Evolutionary conservation across 2,113 vertebrate species (phyloP).

Genomic region (Girardinichthys multiradiatus): DNA sequence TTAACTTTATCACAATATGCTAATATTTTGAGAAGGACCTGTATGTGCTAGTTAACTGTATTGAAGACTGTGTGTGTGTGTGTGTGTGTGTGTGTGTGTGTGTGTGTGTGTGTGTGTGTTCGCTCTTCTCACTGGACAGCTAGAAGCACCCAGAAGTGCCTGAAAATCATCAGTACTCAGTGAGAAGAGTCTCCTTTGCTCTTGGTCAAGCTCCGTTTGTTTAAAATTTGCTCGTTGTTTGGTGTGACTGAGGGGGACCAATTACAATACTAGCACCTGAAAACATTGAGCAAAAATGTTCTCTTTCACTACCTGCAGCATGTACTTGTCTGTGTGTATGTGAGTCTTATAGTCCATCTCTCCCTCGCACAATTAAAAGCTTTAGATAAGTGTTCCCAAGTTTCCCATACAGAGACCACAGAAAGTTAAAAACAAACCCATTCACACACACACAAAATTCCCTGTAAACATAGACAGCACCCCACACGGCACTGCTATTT

Average conservation of each 20-base stretch:
- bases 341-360: background rate
- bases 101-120: slow-evolving; percentile 35
- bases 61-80: slow-evolving; percentile 46
- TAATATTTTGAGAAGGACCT: too few species aligned
- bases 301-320: background rate
- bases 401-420: slow-evolving; percentile 16
- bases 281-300: background rate
- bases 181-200: slow-evolving; percentile 13
- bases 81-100: too few species aligned
- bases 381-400: background rate
- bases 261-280: slow-evolving; percentile 33
- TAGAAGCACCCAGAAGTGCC: slow-evolving; percentile 58
- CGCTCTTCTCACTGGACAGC: slow-evolving; percentile 45
- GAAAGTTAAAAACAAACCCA: background rate
- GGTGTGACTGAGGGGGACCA: slow-evolving; percentile 33
- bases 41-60: slow-evolving; percentile 40
- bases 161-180: slow-evolving; percentile 56
- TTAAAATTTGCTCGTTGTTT: slow-evolving; percentile 21
- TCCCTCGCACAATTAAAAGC: background rate
- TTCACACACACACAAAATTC: background rate
- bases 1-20: too few species aligned
- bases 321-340: background rate
- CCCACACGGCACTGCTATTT: background rate
- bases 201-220: slow-evolving; percentile 21
- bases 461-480: background rate